Percentiles rank a stretch among this genome's conserved stretches.
phyloP scores from a whole-genome alignment of 2,113 vertebrate genomes.

The Piprites chloris region DNA sequence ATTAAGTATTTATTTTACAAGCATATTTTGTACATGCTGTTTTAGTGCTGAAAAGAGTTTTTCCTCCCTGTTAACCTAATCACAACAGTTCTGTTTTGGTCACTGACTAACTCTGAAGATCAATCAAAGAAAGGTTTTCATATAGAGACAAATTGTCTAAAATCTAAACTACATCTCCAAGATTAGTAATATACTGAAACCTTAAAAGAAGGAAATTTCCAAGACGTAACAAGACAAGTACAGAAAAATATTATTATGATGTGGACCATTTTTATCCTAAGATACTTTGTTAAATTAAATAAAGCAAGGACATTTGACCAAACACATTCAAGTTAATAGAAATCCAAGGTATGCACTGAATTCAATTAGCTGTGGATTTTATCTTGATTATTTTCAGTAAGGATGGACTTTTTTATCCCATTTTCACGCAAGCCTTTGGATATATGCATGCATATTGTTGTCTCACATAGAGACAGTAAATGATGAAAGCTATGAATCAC shows the following conservation, averaged over 20 bases:
- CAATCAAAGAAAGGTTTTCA: background rate
- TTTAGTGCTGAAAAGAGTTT: background rate
- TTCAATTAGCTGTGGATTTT: background rate
- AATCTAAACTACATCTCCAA: background rate
- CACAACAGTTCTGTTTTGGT: background rate
- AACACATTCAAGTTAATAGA: background rate
- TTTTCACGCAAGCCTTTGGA: background rate
- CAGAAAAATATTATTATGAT: background rate
- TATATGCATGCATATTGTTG: background rate
- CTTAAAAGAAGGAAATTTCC: background rate
- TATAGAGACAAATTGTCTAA: background rate
- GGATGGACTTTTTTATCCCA: background rate
- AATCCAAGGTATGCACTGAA: background rate
- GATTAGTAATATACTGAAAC: background rate
- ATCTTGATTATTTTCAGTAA: background rate
- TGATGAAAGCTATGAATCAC: background rate
- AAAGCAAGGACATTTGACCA: background rate
- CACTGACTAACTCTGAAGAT: background rate
- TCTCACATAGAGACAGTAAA: background rate
- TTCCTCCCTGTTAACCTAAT: background rate
- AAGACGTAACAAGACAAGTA: background rate
- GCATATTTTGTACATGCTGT: background rate
- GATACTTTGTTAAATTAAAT: background rate
- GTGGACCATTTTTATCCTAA: background rate
- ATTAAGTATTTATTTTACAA: background rate